Evolutionary conservation across 2,888 invertebrate genomes (phyloP), one percentile per base, ranked within the genome.

Genomic region (Lacanobia wlatinum): DNA sequence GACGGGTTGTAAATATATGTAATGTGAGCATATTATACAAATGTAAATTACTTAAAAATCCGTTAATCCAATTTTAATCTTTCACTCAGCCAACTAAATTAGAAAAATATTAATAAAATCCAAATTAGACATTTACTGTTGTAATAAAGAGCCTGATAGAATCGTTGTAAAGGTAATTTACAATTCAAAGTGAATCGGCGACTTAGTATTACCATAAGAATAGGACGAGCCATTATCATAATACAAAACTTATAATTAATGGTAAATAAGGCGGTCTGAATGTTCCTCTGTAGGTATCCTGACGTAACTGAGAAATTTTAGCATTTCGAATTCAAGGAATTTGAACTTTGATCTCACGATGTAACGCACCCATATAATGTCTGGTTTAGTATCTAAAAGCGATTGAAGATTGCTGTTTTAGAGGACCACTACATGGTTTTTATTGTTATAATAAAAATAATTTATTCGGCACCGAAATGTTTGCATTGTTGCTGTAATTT

Each of bases 151-250:
- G 23, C 56, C 55, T 23, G 62, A 76, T 73, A 72, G 40, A 76
- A 70, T 74, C 50, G 60, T 68, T 65, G n/a, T 58, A 60, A 71
- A 70, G 21, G 16, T 58, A 61, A 84, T 84, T 83, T 77, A 81
- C 68, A 81, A 84, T 77, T 84, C 75, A 78, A 83, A 75, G 67
- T 78, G 77, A 78, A 70, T 73, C 63, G 67, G 40, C 60, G 62
- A 73, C 72, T 84, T 69, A 66, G 10, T 52, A 84, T 84, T 83
- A 84, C 0, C 84, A 77, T 84, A 69, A 74, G 75, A 84, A 79
- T 83, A 77, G 81, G 63, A 83, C 76, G 67, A 74, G 52, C 28
- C 53, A 70, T 69, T 70, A 74, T 76, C 62, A 62, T 61, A 56
- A 70, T 59, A 80, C 52, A 66, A 53, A 76, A 73, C 23, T 77